Percentiles rank a stretch among this genome's conserved stretches.
phyloP scores from a whole-genome alignment of 1,140 invertebrate species.

The Euschistus heros region DNA sequence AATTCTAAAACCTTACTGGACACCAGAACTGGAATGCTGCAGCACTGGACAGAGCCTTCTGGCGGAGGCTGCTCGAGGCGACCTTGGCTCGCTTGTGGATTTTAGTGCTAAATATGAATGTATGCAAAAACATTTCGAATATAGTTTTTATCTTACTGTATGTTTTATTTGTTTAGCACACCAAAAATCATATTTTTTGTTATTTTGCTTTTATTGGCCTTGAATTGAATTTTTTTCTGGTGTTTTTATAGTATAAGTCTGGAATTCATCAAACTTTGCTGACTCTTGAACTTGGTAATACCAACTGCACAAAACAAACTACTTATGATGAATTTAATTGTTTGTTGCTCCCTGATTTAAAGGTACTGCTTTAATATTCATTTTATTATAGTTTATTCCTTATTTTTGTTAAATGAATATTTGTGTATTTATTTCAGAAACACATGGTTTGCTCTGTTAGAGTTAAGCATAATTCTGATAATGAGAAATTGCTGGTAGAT shows the following conservation, averaged over 20 bases:
- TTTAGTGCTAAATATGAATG: too few relatives aligned
- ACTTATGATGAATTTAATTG: background rate
- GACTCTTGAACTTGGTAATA: conserved; percentile 21
- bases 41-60: too few relatives aligned
- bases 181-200: too few relatives aligned
- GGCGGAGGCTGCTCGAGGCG: too few relatives aligned
- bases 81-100: too few relatives aligned
- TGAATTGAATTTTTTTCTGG: background rate
- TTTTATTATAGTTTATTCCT: too few relatives aligned
- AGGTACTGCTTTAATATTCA: background rate
- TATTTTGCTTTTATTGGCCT: background rate
- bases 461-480: background rate
- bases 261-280: conserved; percentile 18
- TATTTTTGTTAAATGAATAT: too few relatives aligned
- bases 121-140: too few relatives aligned
- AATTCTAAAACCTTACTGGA: too few relatives aligned
- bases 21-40: too few relatives aligned
- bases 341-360: background rate
- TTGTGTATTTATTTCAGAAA: background rate
- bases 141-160: too few relatives aligned
- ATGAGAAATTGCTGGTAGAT: background rate
- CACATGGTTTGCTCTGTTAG: conserved; percentile 2
- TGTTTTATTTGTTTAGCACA: too few relatives aligned
- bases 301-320: conserved; percentile 22
- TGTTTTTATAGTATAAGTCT: conserved; percentile 20